Evolutionary conservation across 1,140 invertebrate genomes (phyloP).

Genomic region (Achroia grisella): DNA sequence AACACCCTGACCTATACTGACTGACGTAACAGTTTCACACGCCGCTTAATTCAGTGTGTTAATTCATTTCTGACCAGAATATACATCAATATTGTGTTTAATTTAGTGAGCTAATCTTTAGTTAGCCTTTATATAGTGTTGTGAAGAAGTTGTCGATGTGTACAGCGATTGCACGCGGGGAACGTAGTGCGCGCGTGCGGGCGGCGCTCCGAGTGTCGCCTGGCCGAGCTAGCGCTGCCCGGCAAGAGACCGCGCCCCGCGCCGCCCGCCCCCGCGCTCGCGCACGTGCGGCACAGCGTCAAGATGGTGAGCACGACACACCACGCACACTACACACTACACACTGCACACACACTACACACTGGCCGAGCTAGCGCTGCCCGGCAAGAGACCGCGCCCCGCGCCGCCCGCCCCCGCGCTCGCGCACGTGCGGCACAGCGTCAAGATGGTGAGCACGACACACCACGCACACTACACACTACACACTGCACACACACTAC

Average conservation of each 20-base stretch:
- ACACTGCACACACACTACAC: constrained; percentile 28
- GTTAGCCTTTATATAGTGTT: no score
- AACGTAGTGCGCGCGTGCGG: constrained; percentile 55
- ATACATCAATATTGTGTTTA: no score
- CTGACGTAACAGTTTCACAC: no score
- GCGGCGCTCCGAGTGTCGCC: constrained; percentile 43
- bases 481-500: no score
- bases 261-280: constrained; percentile 45
- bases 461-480: no score
- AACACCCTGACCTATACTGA: no score
- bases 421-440: background rate
- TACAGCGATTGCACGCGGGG: constrained; percentile 74
- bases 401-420: constrained; percentile 44
- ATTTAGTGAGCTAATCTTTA: no score
- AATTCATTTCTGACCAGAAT: no score
- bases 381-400: constrained; percentile 74
- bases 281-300: constrained; percentile 42
- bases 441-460: no score
- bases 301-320: constrained; percentile 33
- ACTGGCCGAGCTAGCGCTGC: constrained; percentile 80
- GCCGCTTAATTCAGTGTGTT: no score
- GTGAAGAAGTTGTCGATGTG: no score
- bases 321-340: no score
- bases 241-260: constrained; percentile 74
- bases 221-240: constrained; percentile 81